Evolutionary conservation across 2,888 invertebrate species (phyloP).

Genomic region (Morpho achilles): DNA sequence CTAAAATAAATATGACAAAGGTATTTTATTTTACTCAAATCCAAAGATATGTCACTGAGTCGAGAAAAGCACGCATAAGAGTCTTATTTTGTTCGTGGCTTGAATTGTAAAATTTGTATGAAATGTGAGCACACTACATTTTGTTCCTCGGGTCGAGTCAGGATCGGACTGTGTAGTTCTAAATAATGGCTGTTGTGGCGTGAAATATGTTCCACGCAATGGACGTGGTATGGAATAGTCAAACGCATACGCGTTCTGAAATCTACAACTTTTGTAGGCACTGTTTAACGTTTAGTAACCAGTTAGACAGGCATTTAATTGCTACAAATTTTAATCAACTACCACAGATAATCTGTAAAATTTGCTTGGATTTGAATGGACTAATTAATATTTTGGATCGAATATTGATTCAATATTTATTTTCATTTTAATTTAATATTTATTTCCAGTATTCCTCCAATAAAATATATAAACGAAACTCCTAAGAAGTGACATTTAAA

Average conservation of each 20-base stretch:
- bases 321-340: too few relatives aligned
- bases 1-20: neutral
- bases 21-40: constrained; percentile 6
- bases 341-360: too few relatives aligned
- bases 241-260: neutral
- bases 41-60: neutral
- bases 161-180: constrained; percentile 3
- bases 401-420: too few relatives aligned
- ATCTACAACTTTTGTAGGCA: neutral
- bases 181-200: neutral
- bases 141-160: constrained; percentile 29
- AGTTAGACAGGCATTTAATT: too few relatives aligned
- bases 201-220: constrained; percentile 3
- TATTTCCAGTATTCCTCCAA: too few relatives aligned
- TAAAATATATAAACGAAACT: too few relatives aligned
- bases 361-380: too few relatives aligned
- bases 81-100: constrained; percentile 9
- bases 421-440: too few relatives aligned
- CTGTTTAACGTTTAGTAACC: neutral
- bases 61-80: constrained; percentile 6
- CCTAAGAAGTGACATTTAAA: too few relatives aligned
- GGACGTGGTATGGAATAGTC: neutral
- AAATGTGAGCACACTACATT: constrained; percentile 37
- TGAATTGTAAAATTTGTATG: constrained; percentile 28
- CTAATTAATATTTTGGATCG: too few relatives aligned